A percentile compares a stretch with the other conserved stretches of the same genome.
phyloP scores from a whole-genome alignment of 35 echinoderm and acorn worm species.

The Eucidaris tribuloides region DNA sequence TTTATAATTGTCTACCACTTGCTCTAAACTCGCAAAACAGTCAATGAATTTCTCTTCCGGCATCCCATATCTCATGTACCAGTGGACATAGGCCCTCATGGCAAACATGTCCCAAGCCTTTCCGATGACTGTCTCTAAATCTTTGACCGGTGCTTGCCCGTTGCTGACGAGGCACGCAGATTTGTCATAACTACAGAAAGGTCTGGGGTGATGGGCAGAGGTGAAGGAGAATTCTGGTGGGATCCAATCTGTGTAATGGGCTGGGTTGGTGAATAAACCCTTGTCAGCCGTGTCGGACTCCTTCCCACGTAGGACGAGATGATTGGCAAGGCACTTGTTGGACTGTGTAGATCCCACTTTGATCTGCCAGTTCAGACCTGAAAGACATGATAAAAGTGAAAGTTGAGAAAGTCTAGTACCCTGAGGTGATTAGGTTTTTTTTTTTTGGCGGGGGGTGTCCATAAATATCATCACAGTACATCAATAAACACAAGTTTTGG shows the following conservation, averaged over 20 bases:
- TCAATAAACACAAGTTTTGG: too few relatives aligned
- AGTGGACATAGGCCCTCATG: constrained; percentile 93
- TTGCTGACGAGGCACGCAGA: constrained; percentile 71
- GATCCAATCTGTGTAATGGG: constrained; percentile 76
- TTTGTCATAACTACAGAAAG: constrained; percentile 75
- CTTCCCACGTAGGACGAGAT: constrained; percentile 70
- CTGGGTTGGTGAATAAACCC: neutral
- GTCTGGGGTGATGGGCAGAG: constrained; percentile 19
- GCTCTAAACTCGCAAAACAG: constrained; percentile 90
- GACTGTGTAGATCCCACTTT: constrained; percentile 20
- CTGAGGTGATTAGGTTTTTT: too few relatives aligned
- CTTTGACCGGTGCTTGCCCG: constrained; percentile 54
- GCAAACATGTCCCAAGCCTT: constrained; percentile 99
- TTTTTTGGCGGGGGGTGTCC: too few relatives aligned
- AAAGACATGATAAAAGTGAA: too few relatives aligned
- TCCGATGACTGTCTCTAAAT: constrained; percentile 43
- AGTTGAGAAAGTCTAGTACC: too few relatives aligned
- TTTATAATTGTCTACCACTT: constrained; percentile 72
- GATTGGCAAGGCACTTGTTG: constrained; percentile 70
- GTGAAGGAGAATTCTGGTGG: constrained; percentile 40
- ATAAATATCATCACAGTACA: too few relatives aligned
- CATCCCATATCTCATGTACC: constrained; percentile 93
- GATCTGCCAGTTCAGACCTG: constrained; percentile 90
- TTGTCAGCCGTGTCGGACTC: constrained; percentile 24
- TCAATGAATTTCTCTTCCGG: constrained; percentile 95